Base-by-base conservation (phyloP, 2,888 invertebrate species). In the Balanococcus diminutus region DNA sequence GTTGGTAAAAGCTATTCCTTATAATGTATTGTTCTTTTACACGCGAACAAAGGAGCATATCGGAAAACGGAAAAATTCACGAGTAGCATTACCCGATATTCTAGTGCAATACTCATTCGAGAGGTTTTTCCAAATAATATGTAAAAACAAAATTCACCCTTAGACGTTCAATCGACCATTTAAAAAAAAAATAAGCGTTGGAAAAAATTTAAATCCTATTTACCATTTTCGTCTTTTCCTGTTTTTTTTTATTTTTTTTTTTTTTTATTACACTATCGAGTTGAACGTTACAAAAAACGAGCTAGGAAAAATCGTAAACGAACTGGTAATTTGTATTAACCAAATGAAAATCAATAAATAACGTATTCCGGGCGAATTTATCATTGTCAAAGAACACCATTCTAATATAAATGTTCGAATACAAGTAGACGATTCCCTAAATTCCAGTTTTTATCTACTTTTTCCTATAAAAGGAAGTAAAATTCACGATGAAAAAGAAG, bases 1-100 rank as follows among this genome's bases (percentile, higher is more conserved):
- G 83, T 31, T 56, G 61, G 83, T 83, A 83, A 83, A 83, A 83
- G 83, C 83, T 83, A 83, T 83, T 83, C 83, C 46, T 51, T 83
- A 83, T 32, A 56, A 83, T 32, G 51, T 56, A 83, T 83, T 83
- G 83, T 83, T 83, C 83, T 83, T 32, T 51, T 56, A 61, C 83
- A 83, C 61, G 56, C 61, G 56, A 56, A 56, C 56, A 51, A 83
- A 36, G 75, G 19, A 36, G 36, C 67, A 67, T 79, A 79, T 79
- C 75, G 75, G 75, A 79, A 79, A 79, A 36, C 75, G 75, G 32
- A 79, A 79, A 79, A 79, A 79, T 79, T 28, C 19, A 79, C 75
- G 75, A 79, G 75, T 79, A 32, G 75, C 36, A 36, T 79, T 79
- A 79, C 36, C 75, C 75, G 75, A 79, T 79, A 79, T 79, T 79